A percentile compares a stretch with the other conserved stretches of the same genome.
Evolutionary conservation across 2,888 invertebrate species (phyloP).

Genomic region (Opisthograptis luteolata): DNA sequence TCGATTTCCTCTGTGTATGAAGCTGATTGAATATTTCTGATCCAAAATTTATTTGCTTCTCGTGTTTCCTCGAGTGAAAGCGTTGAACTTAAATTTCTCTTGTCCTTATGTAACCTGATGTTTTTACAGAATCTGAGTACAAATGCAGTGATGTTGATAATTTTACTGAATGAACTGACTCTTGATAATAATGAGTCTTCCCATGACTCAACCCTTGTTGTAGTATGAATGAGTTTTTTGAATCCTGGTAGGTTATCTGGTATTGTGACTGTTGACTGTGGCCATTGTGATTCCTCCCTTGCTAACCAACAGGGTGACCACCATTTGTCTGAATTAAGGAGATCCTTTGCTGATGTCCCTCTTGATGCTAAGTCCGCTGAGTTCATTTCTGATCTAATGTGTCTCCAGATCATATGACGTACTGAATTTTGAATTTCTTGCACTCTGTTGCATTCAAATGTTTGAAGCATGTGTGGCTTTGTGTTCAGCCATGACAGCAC

Average conservation of each 20-base stretch:
- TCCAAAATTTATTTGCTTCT: background rate
- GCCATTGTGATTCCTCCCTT: background rate
- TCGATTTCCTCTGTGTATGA: background rate
- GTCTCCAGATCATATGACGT: background rate
- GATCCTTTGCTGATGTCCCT: background rate
- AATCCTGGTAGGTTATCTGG: background rate
- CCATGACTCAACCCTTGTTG: background rate
- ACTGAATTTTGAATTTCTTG: background rate
- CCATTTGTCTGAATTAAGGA: background rate
- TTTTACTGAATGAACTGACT: background rate
- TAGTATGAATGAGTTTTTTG: background rate
- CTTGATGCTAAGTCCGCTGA: background rate
- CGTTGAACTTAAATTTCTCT: background rate
- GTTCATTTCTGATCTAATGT: background rate
- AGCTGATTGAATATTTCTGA: background rate
- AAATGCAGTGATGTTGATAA: background rate
- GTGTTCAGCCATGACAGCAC: slow-evolving; percentile 2
- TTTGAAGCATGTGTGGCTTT: background rate
- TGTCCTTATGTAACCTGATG: background rate
- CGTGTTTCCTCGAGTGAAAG: background rate
- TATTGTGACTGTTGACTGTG: background rate
- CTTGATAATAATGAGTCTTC: background rate
- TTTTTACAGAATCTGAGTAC: background rate
- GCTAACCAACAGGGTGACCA: background rate
- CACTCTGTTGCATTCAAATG: background rate